Evolutionary conservation across 2,797 vertebrate species (phyloP).

Genomic region (Catamblyrhynchus diadema): DNA sequence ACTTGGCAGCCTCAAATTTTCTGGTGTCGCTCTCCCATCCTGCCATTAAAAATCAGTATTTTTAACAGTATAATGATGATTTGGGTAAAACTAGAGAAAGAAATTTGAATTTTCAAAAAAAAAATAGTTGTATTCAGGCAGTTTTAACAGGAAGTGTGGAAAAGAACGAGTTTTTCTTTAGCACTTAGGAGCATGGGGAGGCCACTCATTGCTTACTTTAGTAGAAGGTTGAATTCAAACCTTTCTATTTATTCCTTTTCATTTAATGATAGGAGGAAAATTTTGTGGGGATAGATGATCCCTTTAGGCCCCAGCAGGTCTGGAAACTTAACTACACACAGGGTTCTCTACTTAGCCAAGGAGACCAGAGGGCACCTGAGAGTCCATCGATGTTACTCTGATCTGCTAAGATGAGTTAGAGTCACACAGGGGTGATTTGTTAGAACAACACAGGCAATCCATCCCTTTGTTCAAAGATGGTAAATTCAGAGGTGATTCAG

Average conservation of each 20-base stretch:
- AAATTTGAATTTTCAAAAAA: neutral
- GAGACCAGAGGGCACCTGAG: neutral
- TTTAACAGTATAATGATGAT: neutral
- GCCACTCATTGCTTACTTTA: neutral
- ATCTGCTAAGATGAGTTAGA: neutral
- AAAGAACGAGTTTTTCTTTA: neutral
- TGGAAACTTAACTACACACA: neutral
- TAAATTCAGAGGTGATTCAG: neutral
- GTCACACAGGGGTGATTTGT: neutral
- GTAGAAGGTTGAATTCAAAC: neutral
- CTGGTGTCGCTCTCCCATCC: neutral
- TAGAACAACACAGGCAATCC: neutral
- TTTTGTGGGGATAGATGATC: neutral
- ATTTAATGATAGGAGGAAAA: neutral
- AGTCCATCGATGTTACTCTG: accelerated
- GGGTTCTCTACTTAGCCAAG: neutral
- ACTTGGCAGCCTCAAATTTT: neutral
- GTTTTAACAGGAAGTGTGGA: neutral
- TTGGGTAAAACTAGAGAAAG: neutral
- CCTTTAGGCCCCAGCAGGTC: neutral
- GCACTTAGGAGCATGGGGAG: neutral
- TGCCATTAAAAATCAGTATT: neutral
- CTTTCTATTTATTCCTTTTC: neutral
- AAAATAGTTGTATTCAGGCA: neutral
- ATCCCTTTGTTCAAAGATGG: neutral